A percentile compares a stretch with the other conserved stretches of the same genome.
Conservation (phyloP, 2,113 vertebrate genomes). For the Copsychus sechellarum region DNA sequence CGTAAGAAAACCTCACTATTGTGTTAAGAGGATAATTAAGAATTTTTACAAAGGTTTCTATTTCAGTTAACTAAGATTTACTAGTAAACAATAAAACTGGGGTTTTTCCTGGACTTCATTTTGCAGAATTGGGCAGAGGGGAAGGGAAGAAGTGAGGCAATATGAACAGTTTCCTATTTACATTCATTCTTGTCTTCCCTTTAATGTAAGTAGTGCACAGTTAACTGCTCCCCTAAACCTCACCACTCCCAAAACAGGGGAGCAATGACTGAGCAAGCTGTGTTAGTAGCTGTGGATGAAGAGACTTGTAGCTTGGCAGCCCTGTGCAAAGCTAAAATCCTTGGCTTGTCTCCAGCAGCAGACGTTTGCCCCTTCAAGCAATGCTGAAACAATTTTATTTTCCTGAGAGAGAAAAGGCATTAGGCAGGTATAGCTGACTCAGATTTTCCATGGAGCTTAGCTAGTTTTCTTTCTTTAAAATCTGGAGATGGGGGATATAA, state of each 20-base stretch:
- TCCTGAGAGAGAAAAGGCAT: not conserved
- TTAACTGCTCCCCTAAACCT: not conserved
- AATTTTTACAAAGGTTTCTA: not conserved
- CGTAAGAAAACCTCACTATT: not conserved
- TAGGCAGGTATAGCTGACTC: not conserved
- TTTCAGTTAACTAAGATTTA: not conserved
- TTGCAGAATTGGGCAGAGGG: not conserved
- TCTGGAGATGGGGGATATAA: not conserved
- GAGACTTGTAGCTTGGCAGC: not conserved
- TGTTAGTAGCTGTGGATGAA: not conserved
- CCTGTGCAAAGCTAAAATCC: not conserved
- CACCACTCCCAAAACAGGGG: not conserved
- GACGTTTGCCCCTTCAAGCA: not conserved
- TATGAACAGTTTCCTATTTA: not conserved
- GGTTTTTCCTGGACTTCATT: not conserved
- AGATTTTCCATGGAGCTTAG: not conserved
- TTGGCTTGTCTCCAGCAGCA: not conserved
- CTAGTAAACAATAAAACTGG: not conserved
- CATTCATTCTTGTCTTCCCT: not conserved
- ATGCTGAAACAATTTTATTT: not conserved
- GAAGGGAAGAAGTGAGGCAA: not conserved
- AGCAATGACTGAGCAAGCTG: not conserved
- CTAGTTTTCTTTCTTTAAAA: not conserved
- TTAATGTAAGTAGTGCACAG: rapidly evolving
- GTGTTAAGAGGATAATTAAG: not conserved